Evolutionary conservation across 64 coral and sea anemone genomes (phyloP).

Genomic region (Porites lutea): DNA sequence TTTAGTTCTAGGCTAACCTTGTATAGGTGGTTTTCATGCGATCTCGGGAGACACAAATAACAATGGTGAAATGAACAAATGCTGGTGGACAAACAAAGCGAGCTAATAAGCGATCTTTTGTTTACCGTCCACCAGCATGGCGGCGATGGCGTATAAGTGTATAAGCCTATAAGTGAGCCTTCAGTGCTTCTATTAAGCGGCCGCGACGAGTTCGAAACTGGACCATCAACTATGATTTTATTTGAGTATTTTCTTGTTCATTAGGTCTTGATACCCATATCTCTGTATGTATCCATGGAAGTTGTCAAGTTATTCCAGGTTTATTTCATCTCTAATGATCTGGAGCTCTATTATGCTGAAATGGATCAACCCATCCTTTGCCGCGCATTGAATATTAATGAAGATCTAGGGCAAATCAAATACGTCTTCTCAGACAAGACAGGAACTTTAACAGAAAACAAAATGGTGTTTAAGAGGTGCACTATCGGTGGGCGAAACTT

Average conservation of each 20-base stretch:
- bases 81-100: too few relatives aligned
- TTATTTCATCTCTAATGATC: slow-evolving; percentile 91
- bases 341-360: slow-evolving; percentile 81
- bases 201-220: too few relatives aligned
- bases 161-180: too few relatives aligned
- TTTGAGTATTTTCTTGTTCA: neutral
- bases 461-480: slow-evolving; percentile 98
- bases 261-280: slow-evolving; percentile 96
- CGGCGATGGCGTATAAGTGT: too few relatives aligned
- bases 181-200: too few relatives aligned
- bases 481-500: slow-evolving; percentile 94
- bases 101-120: too few relatives aligned
- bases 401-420: slow-evolving; percentile 97
- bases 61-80: too few relatives aligned
- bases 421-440: slow-evolving; percentile 99
- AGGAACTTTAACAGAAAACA: slow-evolving; percentile 98
- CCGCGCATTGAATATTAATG: slow-evolving; percentile 98
- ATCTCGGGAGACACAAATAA: too few relatives aligned
- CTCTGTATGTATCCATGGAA: slow-evolving; percentile 96
- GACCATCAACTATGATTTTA: too few relatives aligned
- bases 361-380: slow-evolving; percentile 94
- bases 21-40: too few relatives aligned
- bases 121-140: too few relatives aligned
- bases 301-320: slow-evolving; percentile 94
- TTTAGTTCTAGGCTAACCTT: too few relatives aligned